A percentile compares a stretch with the other conserved stretches of the same genome.
Conservation (phyloP, 2,888 invertebrate species). For the Sphaerophoria rueppellii region DNA sequence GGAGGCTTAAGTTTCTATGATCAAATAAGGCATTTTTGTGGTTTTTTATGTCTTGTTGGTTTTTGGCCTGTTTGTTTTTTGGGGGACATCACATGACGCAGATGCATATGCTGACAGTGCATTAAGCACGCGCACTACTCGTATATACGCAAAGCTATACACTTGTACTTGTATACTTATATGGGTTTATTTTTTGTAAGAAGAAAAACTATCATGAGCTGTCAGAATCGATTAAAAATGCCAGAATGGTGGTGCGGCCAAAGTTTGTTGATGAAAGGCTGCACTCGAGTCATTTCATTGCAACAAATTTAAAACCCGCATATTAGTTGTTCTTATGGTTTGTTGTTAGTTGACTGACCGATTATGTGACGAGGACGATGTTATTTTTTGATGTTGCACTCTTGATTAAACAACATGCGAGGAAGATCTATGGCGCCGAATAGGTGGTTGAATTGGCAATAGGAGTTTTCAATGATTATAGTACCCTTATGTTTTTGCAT, state of each 20-base stretch:
- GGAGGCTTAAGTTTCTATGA: slow-evolving; percentile 69
- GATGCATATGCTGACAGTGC: slow-evolving; percentile 60
- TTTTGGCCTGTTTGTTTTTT: slow-evolving; percentile 14
- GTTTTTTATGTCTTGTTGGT: slow-evolving; percentile 7
- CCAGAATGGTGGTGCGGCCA: slow-evolving; percentile 48
- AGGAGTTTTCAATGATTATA: slow-evolving; percentile 16
- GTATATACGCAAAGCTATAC: too few species aligned
- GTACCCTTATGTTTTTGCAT: background rate
- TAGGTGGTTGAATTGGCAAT: slow-evolving; percentile 9
- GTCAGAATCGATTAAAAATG: slow-evolving; percentile 68
- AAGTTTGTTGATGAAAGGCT: slow-evolving; percentile 64
- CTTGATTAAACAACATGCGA: slow-evolving; percentile 58
- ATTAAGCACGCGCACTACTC: slow-evolving; percentile 66
- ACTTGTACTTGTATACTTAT: slow-evolving; percentile 58
- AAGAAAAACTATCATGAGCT: slow-evolving; percentile 68
- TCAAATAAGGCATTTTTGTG: slow-evolving; percentile 43
- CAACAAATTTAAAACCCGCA: slow-evolving; percentile 61
- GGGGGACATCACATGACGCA: slow-evolving; percentile 17
- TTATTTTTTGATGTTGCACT: slow-evolving; percentile 55
- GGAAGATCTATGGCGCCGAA: slow-evolving; percentile 54
- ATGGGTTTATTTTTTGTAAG: slow-evolving; percentile 31
- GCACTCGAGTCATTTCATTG: slow-evolving; percentile 50
- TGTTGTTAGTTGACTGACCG: slow-evolving; percentile 20
- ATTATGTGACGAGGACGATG: slow-evolving; percentile 59
- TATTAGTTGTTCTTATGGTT: too few species aligned